Evolutionary conservation across 2,797 vertebrate species (phyloP), one percentile per base, ranked within the genome.

Genomic region (Hemibagrus guttatus): DNA sequence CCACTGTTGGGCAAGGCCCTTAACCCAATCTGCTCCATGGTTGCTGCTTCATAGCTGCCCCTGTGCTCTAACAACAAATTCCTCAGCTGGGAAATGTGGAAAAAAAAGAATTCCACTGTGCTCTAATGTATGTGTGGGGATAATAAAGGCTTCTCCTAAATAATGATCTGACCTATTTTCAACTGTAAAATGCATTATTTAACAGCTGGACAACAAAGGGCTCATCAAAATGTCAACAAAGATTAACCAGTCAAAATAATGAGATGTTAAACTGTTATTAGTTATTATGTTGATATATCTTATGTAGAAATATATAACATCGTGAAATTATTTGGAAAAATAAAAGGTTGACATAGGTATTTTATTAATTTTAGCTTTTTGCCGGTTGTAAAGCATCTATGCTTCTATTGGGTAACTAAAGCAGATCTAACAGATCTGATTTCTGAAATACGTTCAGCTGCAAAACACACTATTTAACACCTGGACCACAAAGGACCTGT

Each of bases 381-480:
- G 1, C 16, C 11, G 52, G 21, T 12, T 58, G 11, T 7, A 59
- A 19, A 26, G 17, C 21, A 79, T 59, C 31, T 61, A 42, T 80
- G 23, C 31, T 80, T 2, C 11, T 79, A 58, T 39, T 17, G 59
- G 26, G 2, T 14, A 23, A 39, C 35, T 79, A 80, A 80, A 56
- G 46, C 46, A 49, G 46, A 49, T 49, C 7, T 49, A 49, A 49
- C 46, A 49, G 8, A 80, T 61, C 5, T 26, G 1, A 13, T 39
- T 39, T 59, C 31, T 42, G 56, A 79, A 59, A 79, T 42, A 39
- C 39, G 11, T 26, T 3, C 13, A 42, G 2, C 12, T 80, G 21
- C 21, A 8, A 1, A 42, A 16, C 78, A 80, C 90, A 92, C 92
- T 92, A 92, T 92, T 90, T 92, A 92, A 63, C n/a, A 72, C 19